phyloP scores from a whole-genome alignment of 2,888 invertebrate species.

The Caenorhabditis angaria region DNA sequence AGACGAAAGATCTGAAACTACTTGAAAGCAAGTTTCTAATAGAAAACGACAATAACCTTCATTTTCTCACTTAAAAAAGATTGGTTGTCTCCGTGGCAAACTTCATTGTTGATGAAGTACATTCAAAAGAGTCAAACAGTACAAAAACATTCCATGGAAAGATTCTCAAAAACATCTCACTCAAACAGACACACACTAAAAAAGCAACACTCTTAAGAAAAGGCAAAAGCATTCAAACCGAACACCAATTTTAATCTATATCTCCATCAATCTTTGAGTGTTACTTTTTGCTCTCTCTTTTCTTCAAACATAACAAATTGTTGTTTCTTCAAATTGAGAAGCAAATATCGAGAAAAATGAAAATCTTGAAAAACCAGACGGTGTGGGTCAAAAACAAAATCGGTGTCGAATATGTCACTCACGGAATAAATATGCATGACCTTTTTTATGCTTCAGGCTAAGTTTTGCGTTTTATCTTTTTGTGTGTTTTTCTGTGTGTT shows the following conservation, averaged over 20 bases:
- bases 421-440: background rate
- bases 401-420: conserved; percentile 2
- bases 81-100: too few species aligned
- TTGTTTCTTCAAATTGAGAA: too few species aligned
- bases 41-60: too few species aligned
- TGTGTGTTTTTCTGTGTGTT: background rate
- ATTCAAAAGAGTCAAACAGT: too few species aligned
- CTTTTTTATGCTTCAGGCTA: background rate
- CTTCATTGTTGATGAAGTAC: too few species aligned
- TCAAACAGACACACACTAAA: background rate
- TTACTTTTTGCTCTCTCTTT: conserved; percentile 2
- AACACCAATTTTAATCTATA: conserved; percentile 4
- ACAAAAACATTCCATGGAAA: background rate
- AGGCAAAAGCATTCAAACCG: background rate
- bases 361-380: background rate
- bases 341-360: too few species aligned
- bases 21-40: too few species aligned
- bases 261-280: conserved; percentile 2
- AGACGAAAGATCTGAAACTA: too few species aligned
- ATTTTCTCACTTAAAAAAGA: too few species aligned
- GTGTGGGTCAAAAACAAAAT: background rate
- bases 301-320: too few species aligned
- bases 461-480: background rate
- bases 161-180: background rate
- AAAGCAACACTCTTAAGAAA: background rate